phyloP scores from a whole-genome alignment of 2,113 vertebrate species.

The Coracopsis vasa region DNA sequence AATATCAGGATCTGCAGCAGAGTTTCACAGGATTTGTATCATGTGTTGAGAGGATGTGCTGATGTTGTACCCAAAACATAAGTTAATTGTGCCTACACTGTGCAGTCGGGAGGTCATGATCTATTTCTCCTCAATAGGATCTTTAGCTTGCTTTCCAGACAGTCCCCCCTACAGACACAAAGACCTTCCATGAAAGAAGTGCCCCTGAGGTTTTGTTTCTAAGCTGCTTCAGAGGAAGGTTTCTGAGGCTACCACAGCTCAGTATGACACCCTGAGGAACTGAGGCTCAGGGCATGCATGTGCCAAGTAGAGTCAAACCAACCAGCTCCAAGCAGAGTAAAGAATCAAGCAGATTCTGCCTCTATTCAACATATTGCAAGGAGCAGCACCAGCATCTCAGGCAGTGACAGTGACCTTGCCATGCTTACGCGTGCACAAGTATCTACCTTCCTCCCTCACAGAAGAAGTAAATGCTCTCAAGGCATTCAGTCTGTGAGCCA shows the following conservation, averaged over 20 bases:
- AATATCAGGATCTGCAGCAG: not conserved
- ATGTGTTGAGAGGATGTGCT: not conserved
- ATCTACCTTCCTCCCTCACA: not conserved
- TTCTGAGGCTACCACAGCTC: not conserved
- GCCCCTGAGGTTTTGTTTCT: not conserved
- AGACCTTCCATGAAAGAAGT: not conserved
- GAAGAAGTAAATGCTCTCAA: not conserved
- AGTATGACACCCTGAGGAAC: not conserved
- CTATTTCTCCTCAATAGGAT: not conserved
- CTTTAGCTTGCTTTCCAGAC: not conserved
- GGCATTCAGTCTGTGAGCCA: not conserved
- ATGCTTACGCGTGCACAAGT: rapidly evolving
- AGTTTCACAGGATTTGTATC: not conserved
- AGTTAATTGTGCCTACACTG: not conserved
- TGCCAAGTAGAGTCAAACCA: not conserved
- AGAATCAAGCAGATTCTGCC: not conserved
- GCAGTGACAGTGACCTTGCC: not conserved
- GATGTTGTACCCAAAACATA: not conserved
- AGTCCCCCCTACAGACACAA: not conserved
- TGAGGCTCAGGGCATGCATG: not conserved
- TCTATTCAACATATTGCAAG: not conserved
- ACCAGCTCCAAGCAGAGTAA: not conserved
- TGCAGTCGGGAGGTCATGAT: not conserved
- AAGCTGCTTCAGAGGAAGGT: not conserved
- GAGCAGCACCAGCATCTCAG: not conserved